Conservation (phyloP, 2,113 vertebrate genomes). For the Pristiophorus japonicus region DNA sequence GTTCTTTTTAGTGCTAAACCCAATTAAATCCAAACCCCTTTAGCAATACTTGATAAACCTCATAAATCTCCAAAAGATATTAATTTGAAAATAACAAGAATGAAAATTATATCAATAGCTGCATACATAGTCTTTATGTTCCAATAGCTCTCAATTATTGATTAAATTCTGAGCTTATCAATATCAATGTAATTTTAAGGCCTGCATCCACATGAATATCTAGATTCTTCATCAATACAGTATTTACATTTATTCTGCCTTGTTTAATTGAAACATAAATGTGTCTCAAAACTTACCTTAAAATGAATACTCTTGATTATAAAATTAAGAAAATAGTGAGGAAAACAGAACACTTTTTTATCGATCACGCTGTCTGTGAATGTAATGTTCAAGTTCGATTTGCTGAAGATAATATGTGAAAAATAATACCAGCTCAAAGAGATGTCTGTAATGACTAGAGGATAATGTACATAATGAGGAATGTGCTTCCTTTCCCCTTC, state of each 20-base stretch:
- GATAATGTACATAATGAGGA: background rate
- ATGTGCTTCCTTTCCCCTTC: background rate
- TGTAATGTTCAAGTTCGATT: background rate
- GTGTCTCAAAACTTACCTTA: background rate
- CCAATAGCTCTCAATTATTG: background rate
- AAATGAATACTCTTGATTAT: background rate
- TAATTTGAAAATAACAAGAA: background rate
- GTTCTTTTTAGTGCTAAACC: background rate
- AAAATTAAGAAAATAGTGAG: background rate
- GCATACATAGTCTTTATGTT: background rate
- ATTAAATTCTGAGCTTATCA: background rate
- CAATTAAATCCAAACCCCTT: conserved; percentile 9
- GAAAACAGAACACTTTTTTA: background rate
- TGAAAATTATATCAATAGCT: background rate
- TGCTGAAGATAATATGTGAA: background rate
- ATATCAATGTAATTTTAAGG: background rate
- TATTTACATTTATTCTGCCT: background rate
- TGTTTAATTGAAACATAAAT: background rate
- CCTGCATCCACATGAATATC: background rate
- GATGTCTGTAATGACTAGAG: background rate
- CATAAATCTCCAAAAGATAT: background rate
- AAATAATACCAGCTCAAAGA: background rate
- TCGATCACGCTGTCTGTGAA: background rate
- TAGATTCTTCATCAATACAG: background rate
- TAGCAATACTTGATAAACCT: background rate